Base-by-base conservation (phyloP, 1,140 invertebrate species). In the Reticulitermes speratus region DNA sequence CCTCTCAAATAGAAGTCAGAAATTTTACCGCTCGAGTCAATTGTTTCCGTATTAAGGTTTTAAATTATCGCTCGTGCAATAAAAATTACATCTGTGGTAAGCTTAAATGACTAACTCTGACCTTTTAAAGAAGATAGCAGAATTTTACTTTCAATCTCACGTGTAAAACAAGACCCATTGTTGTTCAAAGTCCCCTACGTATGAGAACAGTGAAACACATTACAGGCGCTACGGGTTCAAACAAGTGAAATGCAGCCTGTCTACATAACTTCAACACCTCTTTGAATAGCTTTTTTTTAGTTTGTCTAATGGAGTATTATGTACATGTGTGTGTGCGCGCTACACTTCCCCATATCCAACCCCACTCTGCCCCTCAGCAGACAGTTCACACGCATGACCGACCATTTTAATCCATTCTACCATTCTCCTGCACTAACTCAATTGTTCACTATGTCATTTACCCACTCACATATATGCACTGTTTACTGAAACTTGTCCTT, bases 251-350 rank as follows among this genome's bases (percentile, higher is more conserved):
- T 16, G n/a, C 14, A 12, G n/a, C 25, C 14, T 75, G 65, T 75
- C 65, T 75, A 65, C 59, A 65, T 23, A 75, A 75, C 25, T 75
- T 75, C 25, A 25, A 30, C 65, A 75, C 65, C n/a, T 30, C 25
- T 75, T 75, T 75, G 65, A 75, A 75, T 75, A 8, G n/a, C n/a
- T 75, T 75, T 75, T 75, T 59, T 75, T 75, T 75, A 55, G 52
- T 55, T 14, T 5, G 19, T 21, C 52, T 75, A 75, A 75, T 75
- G 65, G 65, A 75, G 65, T 75, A 75, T 75, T 75, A 75, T 6
- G 65, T 16, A 30, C 65, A 75, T 75, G 21, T 65, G 59, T 65
- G 59, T 23, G 65, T 75, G 52, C 5, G 52, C 19, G 52, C 52
- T 55, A 55, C 52, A 55, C 9, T 3, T 12, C 48, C 16, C 16